phyloP scores from a whole-genome alignment of 2,888 invertebrate species.

The Papilio gigon region DNA sequence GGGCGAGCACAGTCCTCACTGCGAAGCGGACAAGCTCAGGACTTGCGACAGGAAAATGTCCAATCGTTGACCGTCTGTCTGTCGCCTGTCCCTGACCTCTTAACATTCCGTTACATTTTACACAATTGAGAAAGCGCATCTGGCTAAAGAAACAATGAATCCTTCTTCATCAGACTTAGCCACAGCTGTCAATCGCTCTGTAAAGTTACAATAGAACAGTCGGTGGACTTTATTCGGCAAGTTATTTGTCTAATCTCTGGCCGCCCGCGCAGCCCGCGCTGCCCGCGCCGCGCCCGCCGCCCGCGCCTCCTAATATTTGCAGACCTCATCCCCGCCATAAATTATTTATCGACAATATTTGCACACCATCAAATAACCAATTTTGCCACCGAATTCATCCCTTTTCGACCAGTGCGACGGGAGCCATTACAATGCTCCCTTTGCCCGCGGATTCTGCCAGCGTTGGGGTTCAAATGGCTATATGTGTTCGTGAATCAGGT shows the following conservation, averaged over 20 bases:
- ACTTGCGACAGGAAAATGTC: too few relatives aligned
- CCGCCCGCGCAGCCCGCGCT: background rate
- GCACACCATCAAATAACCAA: constrained; percentile 50
- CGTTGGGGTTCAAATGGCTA: constrained; percentile 12
- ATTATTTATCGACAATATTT: constrained; percentile 61
- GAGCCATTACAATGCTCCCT: constrained; percentile 44
- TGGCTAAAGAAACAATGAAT: too few relatives aligned
- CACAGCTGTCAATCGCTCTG: background rate
- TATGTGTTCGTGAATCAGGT: background rate
- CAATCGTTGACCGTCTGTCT: too few relatives aligned
- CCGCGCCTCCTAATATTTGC: background rate
- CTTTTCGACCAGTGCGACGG: constrained; percentile 48
- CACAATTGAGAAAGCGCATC: too few relatives aligned
- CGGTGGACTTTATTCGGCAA: background rate
- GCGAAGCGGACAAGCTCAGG: too few relatives aligned
- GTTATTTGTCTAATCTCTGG: background rate
- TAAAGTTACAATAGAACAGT: background rate
- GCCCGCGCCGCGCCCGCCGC: background rate
- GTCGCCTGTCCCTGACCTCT: too few relatives aligned
- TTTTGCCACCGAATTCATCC: constrained; percentile 48
- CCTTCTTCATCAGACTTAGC: too few relatives aligned
- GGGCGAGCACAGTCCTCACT: too few relatives aligned
- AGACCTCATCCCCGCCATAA: constrained; percentile 46
- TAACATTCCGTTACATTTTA: too few relatives aligned
- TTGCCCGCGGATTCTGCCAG: background rate